Evolutionary conservation across 2,797 vertebrate species (phyloP).

Genomic region (Xenops minutus): DNA sequence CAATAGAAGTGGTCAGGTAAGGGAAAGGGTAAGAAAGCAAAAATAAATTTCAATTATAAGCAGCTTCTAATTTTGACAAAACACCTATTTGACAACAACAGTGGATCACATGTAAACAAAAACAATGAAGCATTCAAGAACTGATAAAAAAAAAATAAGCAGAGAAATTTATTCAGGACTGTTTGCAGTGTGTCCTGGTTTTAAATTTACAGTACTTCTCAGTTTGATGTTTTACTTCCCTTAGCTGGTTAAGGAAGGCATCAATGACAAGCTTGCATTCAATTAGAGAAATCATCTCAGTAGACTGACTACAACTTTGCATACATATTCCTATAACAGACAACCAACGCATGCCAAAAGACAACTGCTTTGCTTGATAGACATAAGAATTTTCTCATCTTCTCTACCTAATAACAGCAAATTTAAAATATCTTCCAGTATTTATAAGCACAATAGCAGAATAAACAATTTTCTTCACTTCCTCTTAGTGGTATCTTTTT

Average conservation of each 20-base stretch:
- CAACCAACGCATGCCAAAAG: slow-evolving; percentile 46
- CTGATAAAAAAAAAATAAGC: background rate
- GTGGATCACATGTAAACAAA: background rate
- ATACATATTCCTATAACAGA: slow-evolving; percentile 47
- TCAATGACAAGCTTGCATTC: slow-evolving; percentile 11
- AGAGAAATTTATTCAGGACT: background rate
- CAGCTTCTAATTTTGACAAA: background rate
- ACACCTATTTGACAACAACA: background rate
- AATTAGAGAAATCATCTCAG: slow-evolving; percentile 24
- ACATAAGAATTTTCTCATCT: slow-evolving; percentile 54
- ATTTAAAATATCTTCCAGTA: slow-evolving; percentile 41
- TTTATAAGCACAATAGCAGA: slow-evolving; percentile 2
- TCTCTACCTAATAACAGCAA: slow-evolving; percentile 39
- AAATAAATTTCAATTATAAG: background rate
- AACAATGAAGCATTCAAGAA: background rate
- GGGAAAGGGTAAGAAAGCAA: background rate
- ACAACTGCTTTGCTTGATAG: slow-evolving; percentile 47
- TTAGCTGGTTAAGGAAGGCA: background rate
- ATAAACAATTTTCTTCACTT: slow-evolving; percentile 23
- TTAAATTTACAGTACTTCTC: background rate
- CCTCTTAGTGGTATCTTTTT: background rate
- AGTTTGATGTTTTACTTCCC: background rate
- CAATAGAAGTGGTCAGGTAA: background rate
- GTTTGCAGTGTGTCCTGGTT: background rate
- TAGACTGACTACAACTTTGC: slow-evolving; percentile 26